Conservation (phyloP, 2,888 invertebrate species). For the Zelleria hepariella region DNA sequence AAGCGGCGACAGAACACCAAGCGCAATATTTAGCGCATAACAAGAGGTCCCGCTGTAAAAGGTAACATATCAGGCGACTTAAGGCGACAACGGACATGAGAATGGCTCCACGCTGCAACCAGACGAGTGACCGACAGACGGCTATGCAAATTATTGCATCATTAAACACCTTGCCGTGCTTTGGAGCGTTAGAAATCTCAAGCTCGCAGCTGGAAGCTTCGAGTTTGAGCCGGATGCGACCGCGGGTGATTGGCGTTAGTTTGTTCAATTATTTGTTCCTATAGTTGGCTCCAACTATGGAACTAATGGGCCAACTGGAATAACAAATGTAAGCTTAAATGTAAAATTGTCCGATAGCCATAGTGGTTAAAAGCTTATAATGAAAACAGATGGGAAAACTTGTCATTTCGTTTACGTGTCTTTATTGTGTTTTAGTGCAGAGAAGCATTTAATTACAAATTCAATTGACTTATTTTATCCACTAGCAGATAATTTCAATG, state of each 20-base stretch:
- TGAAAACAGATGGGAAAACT: not conserved
- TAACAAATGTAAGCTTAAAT: not conserved
- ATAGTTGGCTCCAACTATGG: conserved; percentile 11
- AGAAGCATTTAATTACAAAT: not conserved
- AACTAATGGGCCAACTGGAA: not conserved
- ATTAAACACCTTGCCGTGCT: conserved; percentile 59
- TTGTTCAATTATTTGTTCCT: conserved; percentile 39
- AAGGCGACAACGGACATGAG: conserved; percentile 52
- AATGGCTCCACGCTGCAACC: conserved; percentile 29
- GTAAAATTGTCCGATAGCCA: not conserved
- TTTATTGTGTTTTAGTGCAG: not conserved
- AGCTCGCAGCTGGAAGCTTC: not conserved
- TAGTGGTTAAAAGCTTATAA: not conserved
- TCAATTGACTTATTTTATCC: not conserved
- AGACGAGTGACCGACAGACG: conserved; percentile 37
- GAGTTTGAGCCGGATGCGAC: conserved; percentile 35
- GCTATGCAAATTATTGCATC: conserved; percentile 69
- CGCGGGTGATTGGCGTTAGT: conserved; percentile 52
- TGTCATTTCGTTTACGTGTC: not conserved
- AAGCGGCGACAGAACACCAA: not conserved
- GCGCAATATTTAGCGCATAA: conserved; percentile 27
- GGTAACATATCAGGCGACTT: conserved; percentile 30
- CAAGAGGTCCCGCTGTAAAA: conserved; percentile 45
- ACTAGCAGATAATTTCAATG: not conserved
- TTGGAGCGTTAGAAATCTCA: conserved; percentile 3